phyloP scores from a whole-genome alignment of 2,888 invertebrate genomes.

The Molorchus minor region DNA sequence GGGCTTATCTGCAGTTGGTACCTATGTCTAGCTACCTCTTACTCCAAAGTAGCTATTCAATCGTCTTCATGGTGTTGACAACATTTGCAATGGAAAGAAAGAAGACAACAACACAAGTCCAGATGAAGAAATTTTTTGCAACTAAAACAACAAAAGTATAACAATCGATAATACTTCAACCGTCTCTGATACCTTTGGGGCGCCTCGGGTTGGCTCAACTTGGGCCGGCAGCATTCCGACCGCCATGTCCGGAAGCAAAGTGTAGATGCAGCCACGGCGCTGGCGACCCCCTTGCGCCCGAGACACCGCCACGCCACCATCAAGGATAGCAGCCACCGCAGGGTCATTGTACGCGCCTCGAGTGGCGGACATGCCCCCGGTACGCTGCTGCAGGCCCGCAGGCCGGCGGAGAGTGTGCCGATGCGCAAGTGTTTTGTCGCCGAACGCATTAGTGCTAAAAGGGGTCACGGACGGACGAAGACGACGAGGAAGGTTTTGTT shows the following conservation, averaged over 20 bases:
- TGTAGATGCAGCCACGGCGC: conserved; percentile 8
- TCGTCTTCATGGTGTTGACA: no score
- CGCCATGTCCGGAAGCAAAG: conserved; percentile 29
- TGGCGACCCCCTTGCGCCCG: conserved; percentile 31
- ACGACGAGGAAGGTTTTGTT: no score
- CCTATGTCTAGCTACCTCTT: no score
- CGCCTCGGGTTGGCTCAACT: no score
- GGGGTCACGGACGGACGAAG: conserved; percentile 18
- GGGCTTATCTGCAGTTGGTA: no score
- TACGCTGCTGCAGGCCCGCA: background rate
- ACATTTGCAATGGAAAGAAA: no score
- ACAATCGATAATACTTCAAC: no score
- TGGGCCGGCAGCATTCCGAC: background rate
- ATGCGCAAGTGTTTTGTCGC: conserved; percentile 26
- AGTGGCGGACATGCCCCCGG: conserved; percentile 14
- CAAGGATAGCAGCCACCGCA: conserved; percentile 39
- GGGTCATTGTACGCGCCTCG: conserved; percentile 35
- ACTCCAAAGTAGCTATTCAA: no score
- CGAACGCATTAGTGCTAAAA: conserved; percentile 6
- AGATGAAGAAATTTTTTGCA: no score
- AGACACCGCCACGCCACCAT: conserved; percentile 33
- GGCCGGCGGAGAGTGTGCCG: background rate
- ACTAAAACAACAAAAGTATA: no score
- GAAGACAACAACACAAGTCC: no score
- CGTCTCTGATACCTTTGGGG: no score